A percentile compares a stretch with the other conserved stretches of the same genome.
phyloP scores from a whole-genome alignment of 2,113 vertebrate genomes.

The Dipodomys spectabilis region DNA sequence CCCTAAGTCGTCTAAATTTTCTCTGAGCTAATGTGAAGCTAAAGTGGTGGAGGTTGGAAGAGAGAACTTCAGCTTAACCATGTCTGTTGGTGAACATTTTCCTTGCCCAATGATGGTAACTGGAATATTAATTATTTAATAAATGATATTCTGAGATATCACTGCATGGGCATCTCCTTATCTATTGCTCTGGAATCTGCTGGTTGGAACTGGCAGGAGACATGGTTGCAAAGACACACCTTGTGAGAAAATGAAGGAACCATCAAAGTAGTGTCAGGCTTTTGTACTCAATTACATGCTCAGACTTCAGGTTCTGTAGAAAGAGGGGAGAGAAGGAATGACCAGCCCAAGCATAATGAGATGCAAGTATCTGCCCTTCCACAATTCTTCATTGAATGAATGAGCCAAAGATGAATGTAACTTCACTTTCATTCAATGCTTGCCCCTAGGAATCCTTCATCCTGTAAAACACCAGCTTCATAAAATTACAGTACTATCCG shows the following conservation, averaged over 20 bases:
- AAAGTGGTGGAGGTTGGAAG: too few species aligned
- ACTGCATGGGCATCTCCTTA: too few species aligned
- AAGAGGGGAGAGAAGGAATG: not conserved
- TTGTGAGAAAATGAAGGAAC: constrained; percentile 1
- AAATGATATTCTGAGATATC: too few species aligned
- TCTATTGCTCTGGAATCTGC: too few species aligned
- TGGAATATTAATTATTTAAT: too few species aligned
- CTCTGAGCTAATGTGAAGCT: too few species aligned
- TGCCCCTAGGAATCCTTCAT: constrained; percentile 63
- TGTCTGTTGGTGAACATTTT: too few species aligned
- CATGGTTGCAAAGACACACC: not conserved
- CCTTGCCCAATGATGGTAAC: too few species aligned
- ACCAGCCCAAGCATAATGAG: not conserved
- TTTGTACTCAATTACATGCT: constrained; percentile 35
- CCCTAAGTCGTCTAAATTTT: too few species aligned
- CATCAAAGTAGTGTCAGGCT: not conserved
- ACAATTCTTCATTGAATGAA: constrained; percentile 19
- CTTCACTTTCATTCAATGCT: constrained; percentile 50
- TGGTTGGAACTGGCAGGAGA: too few species aligned
- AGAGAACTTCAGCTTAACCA: too few species aligned
- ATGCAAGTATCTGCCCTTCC: not conserved
- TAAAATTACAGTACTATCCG: constrained; percentile 42
- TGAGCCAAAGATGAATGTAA: constrained; percentile 55
- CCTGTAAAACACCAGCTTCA: constrained; percentile 60
- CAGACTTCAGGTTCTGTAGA: not conserved